Evolutionary conservation across 2,113 vertebrate species (phyloP), one percentile per base, ranked within the genome.

Genomic region (Anas platyrhynchos): DNA sequence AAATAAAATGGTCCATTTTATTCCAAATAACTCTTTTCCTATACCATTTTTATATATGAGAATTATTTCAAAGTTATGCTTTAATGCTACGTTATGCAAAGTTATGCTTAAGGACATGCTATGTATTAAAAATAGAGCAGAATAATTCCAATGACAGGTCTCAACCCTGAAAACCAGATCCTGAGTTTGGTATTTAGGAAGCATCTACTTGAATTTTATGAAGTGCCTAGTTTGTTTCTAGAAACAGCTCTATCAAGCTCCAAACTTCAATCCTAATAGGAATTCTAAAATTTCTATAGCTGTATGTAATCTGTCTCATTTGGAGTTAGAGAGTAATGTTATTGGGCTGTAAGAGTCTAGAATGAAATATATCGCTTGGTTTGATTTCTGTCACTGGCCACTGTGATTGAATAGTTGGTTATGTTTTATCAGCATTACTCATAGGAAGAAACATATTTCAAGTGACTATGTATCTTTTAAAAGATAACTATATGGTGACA

Each of bases 361-460:
- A 97, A 94, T 77, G 66, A 93, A 76, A 83, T 86, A 71, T 68
- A 89, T 93, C 80, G 43, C 23, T 94, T 62, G 48, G 43, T 86
- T 61, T 62, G 72, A 92, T 96, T 97, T 74, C 44, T 91, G 27
- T 58, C 46, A 67, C 16, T 95, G 61, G 90, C 6, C 66, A 78
- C 89, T 92, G 72, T 74, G 95, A 95, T 87, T 93, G 92, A 91
- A 91, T 87, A 68, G 22, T 36, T 50, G 61, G 75, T 94, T 92
- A 83, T 84, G 22, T 34, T 83, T 94, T 63, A 55, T 55, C 50
- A 77, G 16, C 7, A 43, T 43, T 5, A 86, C 61, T 9, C 52
- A 72, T 56, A 48, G 2, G 4, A 77, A 31, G 22, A 89, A 52
- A 25, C 69, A 4, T 13, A 78, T 84, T 36, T 86, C 29, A 81